Evolutionary conservation across 2,888 invertebrate genomes (phyloP), one percentile per base, ranked within the genome.

Genomic region (Tetrapedia diversipes): DNA sequence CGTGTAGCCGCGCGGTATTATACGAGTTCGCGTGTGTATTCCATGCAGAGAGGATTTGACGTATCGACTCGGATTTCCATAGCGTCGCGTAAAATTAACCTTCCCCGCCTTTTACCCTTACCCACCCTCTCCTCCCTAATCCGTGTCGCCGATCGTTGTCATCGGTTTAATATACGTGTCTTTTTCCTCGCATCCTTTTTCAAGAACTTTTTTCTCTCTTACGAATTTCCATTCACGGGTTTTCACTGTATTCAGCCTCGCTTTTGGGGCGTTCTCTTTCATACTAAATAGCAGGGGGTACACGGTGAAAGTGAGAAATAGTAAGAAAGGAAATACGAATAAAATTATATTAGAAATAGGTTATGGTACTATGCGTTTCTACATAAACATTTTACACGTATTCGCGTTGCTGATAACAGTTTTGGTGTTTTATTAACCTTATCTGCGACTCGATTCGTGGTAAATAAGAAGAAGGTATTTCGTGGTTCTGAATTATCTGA

Each of bases 11-110:
- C 61, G 74, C 69, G 81, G 80, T 79, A 80, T 78, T 74, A 80
- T 69, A 80, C 74, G 70, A 61, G 75, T 82, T 81, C 70, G 66
- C 74, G 69, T 75, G 69, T 75, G 66, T 54, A 65, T 67, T 59
- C 56, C 64, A 54, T 70, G 69, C 41, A 59, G 57, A 66, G 69
- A 67, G 70, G 78, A 72, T 79, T 75, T 75, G 79, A 80, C 79
- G 80, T 80, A 80, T 80, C 79, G 80, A 80, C 75, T 79, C 75
- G 75, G 45, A 79, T 79, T 79, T 79, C 79, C 59, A 65, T 61
- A 69, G 63, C 71, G 78, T 79, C 74, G 78, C 59, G 71, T 69
- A 67, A 66, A 69, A 79, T 79, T 78, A 69, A 77, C 77, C 56
- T 61, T 34, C 65, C 53, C 64, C n/a, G n/a, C 24, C 34, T 19